Conservation (phyloP, 2,797 vertebrate species). For the Notamacropus eugenii region DNA sequence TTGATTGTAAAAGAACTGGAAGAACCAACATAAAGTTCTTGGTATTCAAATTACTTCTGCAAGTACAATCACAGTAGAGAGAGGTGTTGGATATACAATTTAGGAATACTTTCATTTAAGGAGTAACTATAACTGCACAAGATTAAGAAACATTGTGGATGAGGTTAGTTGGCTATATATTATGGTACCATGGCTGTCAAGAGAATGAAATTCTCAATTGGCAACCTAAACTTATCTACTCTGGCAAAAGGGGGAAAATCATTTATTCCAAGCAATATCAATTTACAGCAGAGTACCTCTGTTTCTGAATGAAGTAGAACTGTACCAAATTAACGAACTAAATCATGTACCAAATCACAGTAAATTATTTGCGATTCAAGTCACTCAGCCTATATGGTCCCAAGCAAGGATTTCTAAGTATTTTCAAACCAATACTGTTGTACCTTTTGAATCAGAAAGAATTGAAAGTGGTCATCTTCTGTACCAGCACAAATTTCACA, state of each 20-base stretch:
- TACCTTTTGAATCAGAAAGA: conserved; percentile 57
- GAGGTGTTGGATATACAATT: conserved; percentile 30
- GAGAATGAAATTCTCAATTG: conserved; percentile 33
- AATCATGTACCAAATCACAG: neutral
- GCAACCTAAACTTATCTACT: conserved; percentile 56
- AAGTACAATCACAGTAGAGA: conserved; percentile 67
- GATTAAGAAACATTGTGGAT: conserved; percentile 60
- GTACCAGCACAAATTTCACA: neutral
- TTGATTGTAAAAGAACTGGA: conserved; percentile 58
- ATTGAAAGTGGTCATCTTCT: conserved; percentile 23
- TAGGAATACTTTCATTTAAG: conserved; percentile 45
- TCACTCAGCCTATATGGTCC: conserved; percentile 46
- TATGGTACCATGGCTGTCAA: conserved; percentile 9
- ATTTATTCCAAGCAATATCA: conserved; percentile 28
- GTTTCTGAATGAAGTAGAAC: conserved; percentile 44
- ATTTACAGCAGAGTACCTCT: conserved; percentile 63
- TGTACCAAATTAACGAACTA: conserved; percentile 4
- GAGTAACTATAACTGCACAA: conserved; percentile 46
- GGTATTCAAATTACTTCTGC: conserved; percentile 68
- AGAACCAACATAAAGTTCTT: conserved; percentile 55
- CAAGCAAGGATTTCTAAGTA: conserved; percentile 47
- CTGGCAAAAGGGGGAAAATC: conserved; percentile 54
- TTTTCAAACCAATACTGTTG: conserved; percentile 61
- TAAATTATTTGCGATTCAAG: conserved; percentile 40
- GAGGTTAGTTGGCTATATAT: conserved; percentile 47